Conservation (phyloP, 1,140 invertebrate genomes). For the Bombus difficillimus region DNA sequence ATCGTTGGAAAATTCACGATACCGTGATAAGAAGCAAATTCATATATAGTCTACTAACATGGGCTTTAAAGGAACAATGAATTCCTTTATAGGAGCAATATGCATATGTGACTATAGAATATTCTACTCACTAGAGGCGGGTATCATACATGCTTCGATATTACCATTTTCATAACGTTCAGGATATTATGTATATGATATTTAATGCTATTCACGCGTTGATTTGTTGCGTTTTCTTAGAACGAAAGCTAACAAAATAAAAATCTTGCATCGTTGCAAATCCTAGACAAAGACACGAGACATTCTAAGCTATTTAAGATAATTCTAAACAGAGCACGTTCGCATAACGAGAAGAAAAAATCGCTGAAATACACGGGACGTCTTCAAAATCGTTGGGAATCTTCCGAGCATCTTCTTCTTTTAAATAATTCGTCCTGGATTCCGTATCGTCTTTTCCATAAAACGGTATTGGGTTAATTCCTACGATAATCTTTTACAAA, state of each 20-base stretch:
- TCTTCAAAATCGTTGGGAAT: background rate
- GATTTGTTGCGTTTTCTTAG: background rate
- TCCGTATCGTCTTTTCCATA: background rate
- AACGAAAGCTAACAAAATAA: background rate
- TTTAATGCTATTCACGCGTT: too few relatives aligned
- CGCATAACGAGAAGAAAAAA: too few relatives aligned
- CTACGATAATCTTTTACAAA: slow-evolving; percentile 13
- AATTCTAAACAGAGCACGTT: background rate
- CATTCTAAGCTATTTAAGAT: background rate
- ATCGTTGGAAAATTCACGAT: background rate
- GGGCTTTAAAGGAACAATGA: slow-evolving; percentile 3
- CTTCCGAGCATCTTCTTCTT: background rate
- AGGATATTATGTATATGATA: background rate
- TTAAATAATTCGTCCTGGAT: background rate
- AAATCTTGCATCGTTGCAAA: too few relatives aligned
- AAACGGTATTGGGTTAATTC: background rate
- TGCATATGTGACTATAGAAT: background rate
- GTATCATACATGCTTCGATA: slow-evolving; percentile 8
- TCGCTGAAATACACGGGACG: too few relatives aligned
- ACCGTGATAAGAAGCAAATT: background rate
- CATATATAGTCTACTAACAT: background rate
- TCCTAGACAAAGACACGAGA: too few relatives aligned
- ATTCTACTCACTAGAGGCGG: too few relatives aligned
- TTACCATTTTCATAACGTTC: background rate
- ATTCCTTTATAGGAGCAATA: slow-evolving; percentile 9